Evolutionary conservation across 2,113 vertebrate species (phyloP).

Genomic region (Neotragus moschatus): DNA sequence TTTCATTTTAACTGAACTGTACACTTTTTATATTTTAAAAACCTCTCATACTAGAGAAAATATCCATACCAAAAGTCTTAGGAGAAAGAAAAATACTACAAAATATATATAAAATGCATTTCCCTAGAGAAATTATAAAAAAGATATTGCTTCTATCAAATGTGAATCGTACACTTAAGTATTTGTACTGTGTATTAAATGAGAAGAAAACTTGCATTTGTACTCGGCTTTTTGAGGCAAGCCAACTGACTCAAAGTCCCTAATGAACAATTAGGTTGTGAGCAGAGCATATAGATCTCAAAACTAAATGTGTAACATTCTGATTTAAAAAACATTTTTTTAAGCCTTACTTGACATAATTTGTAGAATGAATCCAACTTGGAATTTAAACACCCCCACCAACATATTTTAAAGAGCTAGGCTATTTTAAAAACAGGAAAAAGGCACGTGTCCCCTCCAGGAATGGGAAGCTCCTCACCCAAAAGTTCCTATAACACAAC

Average conservation of each 20-base stretch:
- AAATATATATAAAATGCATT: background rate
- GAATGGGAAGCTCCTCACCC: background rate
- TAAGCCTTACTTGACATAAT: background rate
- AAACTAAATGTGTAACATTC: background rate
- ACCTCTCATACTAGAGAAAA: background rate
- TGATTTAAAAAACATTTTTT: background rate
- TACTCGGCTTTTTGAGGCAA: slow-evolving; percentile 26
- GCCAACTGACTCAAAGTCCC: background rate
- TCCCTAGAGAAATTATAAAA: background rate
- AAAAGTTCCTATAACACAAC: background rate
- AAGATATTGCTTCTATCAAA: background rate
- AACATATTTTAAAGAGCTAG: background rate
- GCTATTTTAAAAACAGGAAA: slow-evolving; percentile 9
- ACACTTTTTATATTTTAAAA: background rate
- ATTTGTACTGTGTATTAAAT: background rate
- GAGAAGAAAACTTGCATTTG: background rate
- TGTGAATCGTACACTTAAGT: background rate
- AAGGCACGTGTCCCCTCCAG: background rate
- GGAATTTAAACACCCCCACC: background rate
- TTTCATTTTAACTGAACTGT: background rate
- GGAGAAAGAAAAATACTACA: background rate
- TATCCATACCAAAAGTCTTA: background rate
- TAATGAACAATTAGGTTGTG: background rate
- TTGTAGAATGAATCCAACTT: background rate
- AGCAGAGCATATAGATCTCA: background rate